Percentiles rank a stretch among this genome's conserved stretches.
phyloP scores from a whole-genome alignment of 2,113 vertebrate species.

The Perca flavescens region DNA sequence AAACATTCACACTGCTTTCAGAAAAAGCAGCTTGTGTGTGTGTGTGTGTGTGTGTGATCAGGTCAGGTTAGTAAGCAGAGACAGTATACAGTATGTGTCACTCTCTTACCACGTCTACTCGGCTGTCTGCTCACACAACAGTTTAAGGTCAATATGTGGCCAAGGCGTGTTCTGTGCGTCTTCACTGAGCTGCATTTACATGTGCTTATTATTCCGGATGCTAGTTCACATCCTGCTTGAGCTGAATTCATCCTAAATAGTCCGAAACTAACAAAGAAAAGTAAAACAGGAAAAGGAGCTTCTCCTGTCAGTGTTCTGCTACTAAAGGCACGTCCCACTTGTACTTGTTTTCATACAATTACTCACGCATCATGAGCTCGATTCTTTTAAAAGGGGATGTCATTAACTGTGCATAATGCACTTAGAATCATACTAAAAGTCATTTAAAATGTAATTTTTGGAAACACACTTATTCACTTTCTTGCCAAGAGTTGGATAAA shows the following conservation, averaged over 20 bases:
- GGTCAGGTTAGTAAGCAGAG: slow-evolving; percentile 44
- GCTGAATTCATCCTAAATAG: slow-evolving; percentile 38
- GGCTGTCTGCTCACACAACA: slow-evolving; percentile 8
- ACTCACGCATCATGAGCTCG: background rate
- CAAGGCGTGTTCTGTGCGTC: slow-evolving; percentile 41
- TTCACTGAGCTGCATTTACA: slow-evolving; percentile 22
- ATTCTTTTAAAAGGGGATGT: too few species aligned
- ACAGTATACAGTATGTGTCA: background rate
- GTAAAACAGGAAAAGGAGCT: slow-evolving; percentile 36
- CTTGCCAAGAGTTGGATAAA: background rate
- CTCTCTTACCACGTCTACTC: slow-evolving; percentile 8
- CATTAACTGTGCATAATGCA: background rate
- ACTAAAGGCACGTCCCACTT: background rate
- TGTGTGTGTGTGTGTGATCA: slow-evolving; percentile 8
- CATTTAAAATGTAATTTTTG: background rate
- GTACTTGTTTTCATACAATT: background rate
- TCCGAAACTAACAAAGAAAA: slow-evolving; percentile 9
- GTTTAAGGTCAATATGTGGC: slow-evolving; percentile 58
- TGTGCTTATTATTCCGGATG: slow-evolving; percentile 55
- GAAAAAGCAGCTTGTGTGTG: background rate
- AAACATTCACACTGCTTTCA: background rate
- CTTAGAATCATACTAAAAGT: background rate
- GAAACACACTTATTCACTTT: background rate
- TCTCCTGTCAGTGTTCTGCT: slow-evolving; percentile 3
- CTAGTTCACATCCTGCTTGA: slow-evolving; percentile 42